Conservation (phyloP, 2,113 vertebrate genomes). For the Mixornis gularis region DNA sequence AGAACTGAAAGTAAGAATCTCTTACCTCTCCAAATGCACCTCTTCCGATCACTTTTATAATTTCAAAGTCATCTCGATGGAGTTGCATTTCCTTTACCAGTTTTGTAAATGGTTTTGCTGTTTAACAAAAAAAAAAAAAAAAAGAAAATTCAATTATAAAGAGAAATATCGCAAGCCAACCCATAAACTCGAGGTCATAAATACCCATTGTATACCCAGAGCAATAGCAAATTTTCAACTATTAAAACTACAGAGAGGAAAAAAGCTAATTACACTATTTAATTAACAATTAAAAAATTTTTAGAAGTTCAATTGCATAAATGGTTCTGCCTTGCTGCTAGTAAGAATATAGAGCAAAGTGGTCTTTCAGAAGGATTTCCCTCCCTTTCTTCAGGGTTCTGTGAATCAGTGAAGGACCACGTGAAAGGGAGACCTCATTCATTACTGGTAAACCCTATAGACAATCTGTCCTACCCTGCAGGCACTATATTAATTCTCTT, state of each 20-base stretch:
- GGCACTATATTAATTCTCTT: background rate
- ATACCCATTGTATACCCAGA: background rate
- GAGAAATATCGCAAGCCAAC: background rate
- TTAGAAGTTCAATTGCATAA: accelerated
- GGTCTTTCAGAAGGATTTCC: background rate
- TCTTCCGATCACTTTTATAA: constrained; percentile 83
- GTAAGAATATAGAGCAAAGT: background rate
- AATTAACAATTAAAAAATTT: background rate
- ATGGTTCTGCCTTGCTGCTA: background rate
- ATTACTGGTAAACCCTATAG: background rate
- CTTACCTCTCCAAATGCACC: constrained; percentile 84
- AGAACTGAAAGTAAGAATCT: background rate
- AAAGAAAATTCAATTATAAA: background rate
- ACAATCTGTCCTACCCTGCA: background rate
- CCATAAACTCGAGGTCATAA: background rate
- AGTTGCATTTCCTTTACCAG: constrained; percentile 82
- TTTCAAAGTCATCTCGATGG: constrained; percentile 82
- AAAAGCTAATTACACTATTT: background rate
- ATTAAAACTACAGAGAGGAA: background rate
- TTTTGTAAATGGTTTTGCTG: constrained; percentile 79
- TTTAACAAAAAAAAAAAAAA: background rate
- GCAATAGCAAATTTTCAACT: background rate
- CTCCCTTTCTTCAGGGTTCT: background rate
- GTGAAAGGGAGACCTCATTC: background rate
- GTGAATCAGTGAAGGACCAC: background rate